Conservation (phyloP, 2,888 invertebrate genomes). For the Omphaloscelis lunosa region DNA sequence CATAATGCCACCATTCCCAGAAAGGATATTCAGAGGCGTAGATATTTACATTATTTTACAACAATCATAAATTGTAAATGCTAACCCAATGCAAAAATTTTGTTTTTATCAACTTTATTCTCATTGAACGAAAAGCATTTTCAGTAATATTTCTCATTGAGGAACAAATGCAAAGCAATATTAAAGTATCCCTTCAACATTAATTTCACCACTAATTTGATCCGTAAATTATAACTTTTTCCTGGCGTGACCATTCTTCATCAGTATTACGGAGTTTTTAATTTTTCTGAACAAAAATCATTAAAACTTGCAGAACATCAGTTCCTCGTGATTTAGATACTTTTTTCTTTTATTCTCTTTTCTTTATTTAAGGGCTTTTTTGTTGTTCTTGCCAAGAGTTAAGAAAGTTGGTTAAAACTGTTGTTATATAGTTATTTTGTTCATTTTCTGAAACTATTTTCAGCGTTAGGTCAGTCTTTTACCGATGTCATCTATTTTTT, state of each 20-base stretch:
- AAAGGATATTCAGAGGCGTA: too few species aligned
- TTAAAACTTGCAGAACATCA: conserved; percentile 58
- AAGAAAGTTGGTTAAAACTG: not conserved
- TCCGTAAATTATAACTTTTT: conserved; percentile 55
- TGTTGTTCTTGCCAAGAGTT: not conserved
- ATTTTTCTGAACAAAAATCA: conserved; percentile 63
- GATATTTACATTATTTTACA: not conserved
- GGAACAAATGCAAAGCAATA: conserved; percentile 36
- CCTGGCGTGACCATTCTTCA: conserved; percentile 49
- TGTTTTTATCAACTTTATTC: not conserved
- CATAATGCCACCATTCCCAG: too few species aligned
- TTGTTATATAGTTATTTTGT: not conserved
- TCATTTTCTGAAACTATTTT: not conserved
- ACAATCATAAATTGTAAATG: not conserved
- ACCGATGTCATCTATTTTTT: not conserved
- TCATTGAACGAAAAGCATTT: not conserved
- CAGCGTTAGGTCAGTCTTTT: not conserved
- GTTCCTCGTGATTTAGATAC: conserved; percentile 33
- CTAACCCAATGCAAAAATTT: not conserved
- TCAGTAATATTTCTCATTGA: conserved; percentile 7
- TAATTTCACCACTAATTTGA: conserved; percentile 50
- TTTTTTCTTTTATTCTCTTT: conserved; percentile 12
- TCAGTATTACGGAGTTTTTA: conserved; percentile 35
- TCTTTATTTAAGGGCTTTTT: not conserved
- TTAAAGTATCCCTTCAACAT: conserved; percentile 47